phyloP scores from a whole-genome alignment of 2,113 vertebrate species.

The Climacteris rufus region DNA sequence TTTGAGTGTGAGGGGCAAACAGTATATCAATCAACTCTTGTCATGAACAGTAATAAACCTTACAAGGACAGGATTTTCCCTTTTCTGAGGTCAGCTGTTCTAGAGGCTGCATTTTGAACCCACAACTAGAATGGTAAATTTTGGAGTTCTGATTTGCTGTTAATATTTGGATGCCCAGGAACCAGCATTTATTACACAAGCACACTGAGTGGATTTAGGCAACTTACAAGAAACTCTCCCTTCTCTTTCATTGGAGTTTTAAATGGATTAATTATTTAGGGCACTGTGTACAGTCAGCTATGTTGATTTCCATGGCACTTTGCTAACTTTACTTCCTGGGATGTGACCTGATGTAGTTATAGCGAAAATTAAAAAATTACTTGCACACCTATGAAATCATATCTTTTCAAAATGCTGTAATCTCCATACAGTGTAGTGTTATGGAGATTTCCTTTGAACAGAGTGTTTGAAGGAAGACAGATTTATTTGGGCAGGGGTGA shows the following conservation, averaged over 20 bases:
- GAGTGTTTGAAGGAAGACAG: not conserved
- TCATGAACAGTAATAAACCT: not conserved
- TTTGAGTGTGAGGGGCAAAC: not conserved
- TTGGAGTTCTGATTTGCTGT: not conserved
- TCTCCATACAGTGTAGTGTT: not conserved
- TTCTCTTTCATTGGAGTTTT: not conserved
- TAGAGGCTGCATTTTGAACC: not conserved
- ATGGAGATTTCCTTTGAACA: not conserved
- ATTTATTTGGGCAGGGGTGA: not conserved
- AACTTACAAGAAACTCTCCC: not conserved
- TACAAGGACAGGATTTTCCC: not conserved
- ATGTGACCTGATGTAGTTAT: not conserved
- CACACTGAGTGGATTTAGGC: not conserved
- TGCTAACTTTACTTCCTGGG: not conserved
- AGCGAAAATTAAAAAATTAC: not conserved
- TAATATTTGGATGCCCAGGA: not conserved
- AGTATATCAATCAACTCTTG: not conserved
- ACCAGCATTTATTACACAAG: not conserved
- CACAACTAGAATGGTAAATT: not conserved
- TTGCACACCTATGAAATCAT: accelerated
- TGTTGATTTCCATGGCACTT: not conserved
- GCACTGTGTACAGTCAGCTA: not conserved
- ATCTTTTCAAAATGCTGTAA: not conserved
- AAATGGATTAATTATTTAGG: not conserved
- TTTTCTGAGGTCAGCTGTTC: not conserved